A percentile compares a stretch with the other conserved stretches of the same genome.
Evolutionary conservation across 2,888 invertebrate species (phyloP).

Genomic region (Andricus quercusramuli): DNA sequence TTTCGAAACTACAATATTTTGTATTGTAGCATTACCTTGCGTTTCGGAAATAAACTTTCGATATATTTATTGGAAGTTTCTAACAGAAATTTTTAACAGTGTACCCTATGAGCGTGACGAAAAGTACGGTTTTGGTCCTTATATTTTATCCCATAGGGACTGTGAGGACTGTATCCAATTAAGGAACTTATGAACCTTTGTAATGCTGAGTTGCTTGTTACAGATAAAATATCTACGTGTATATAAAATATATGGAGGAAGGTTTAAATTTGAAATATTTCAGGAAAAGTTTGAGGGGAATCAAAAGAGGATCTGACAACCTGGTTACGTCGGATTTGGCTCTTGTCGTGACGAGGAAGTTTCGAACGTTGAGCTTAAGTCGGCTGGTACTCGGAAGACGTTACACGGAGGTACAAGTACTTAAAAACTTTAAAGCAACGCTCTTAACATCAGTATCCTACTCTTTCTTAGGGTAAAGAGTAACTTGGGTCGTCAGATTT

Average conservation of each 20-base stretch:
- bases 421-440: constrained; percentile 69
- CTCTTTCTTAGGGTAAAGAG: constrained; percentile 47
- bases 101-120: too few relatives aligned
- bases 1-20: too few relatives aligned
- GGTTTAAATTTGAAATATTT: constrained; percentile 19
- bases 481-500: constrained; percentile 49
- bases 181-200: constrained; percentile 45
- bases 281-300: constrained; percentile 22
- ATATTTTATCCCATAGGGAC: too few relatives aligned
- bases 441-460: constrained; percentile 53
- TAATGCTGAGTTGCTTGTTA: constrained; percentile 16
- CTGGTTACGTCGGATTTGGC: constrained; percentile 44
- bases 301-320: constrained; percentile 44
- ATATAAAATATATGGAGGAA: constrained; percentile 17
- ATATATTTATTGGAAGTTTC: too few relatives aligned
- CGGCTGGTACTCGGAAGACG: constrained; percentile 56
- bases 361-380: constrained; percentile 61
- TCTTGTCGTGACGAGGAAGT: constrained; percentile 52
- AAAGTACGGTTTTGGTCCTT: too few relatives aligned
- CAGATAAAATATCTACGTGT: background rate
- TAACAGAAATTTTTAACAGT: too few relatives aligned
- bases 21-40: too few relatives aligned
- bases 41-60: too few relatives aligned
- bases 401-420: constrained; percentile 63
- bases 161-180: too few relatives aligned